Percentiles rank a stretch among this genome's conserved stretches.
Conservation (phyloP, 2,888 invertebrate species). For the Drosophila borborema region DNA sequence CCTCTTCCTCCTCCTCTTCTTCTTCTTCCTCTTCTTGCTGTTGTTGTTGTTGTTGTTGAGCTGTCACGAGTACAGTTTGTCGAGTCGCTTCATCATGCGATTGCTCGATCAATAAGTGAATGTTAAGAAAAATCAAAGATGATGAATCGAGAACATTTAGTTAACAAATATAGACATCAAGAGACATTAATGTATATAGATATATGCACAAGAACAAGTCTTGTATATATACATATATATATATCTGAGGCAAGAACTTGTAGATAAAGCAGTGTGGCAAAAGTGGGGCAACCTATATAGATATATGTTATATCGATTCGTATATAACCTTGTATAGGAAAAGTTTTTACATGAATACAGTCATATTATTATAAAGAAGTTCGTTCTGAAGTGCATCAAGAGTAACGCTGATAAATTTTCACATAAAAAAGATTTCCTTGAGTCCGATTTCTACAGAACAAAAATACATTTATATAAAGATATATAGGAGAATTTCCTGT, state of each 20-base stretch:
- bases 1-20: slow-evolving; percentile 8
- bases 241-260: not conserved
- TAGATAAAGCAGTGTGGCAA: not conserved
- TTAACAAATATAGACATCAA: not conserved
- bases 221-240: not conserved
- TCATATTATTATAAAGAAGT: not conserved
- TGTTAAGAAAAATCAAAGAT: slow-evolving; percentile 7
- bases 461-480: no score
- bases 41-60: slow-evolving; percentile 29
- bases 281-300: no score
- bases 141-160: not conserved
- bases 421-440: not conserved
- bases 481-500: no score
- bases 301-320: not conserved
- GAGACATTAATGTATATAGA: no score
- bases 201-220: not conserved
- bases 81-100: slow-evolving; percentile 34
- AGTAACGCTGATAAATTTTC: not conserved
- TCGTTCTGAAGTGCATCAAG: not conserved
- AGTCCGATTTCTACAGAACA: no score
- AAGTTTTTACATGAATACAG: not conserved
- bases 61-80: slow-evolving; percentile 63
- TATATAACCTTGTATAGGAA: not conserved
- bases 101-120: slow-evolving; percentile 54
- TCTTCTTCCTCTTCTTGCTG: slow-evolving; percentile 9